These are phyloP conservation scores for Odontesthes bonariensis DNA, from an alignment of 2,113 vertebrate species.

Conservation along the genomic window DNA sequence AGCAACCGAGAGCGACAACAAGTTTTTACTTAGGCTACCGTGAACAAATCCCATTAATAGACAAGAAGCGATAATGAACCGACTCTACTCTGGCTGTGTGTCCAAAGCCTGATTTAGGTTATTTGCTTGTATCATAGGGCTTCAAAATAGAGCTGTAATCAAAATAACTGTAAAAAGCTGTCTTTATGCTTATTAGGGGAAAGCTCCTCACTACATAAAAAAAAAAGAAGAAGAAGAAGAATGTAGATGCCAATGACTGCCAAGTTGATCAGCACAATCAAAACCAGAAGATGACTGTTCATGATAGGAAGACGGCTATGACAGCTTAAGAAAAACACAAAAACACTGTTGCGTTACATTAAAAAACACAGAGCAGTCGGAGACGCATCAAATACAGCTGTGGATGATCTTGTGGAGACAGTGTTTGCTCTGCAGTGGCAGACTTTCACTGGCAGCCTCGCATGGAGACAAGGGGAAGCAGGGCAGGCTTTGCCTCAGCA, in stretches of 20 bases:
- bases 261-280: background rate
- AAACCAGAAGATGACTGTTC: background rate
- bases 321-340: background rate
- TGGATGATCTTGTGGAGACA: conserved; percentile 3
- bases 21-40: background rate
- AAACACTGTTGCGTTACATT: background rate
- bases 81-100: background rate
- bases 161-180: too few species aligned
- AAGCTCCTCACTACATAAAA: too few species aligned
- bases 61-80: background rate
- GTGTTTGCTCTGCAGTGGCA: conserved; percentile 34
- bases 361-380: background rate
- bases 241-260: background rate
- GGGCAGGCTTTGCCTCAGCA: conserved; percentile 42
- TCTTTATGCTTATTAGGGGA: too few species aligned
- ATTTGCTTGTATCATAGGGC: background rate
- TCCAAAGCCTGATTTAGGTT: background rate
- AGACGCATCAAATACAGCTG: background rate
- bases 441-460: conserved; percentile 27
- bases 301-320: background rate
- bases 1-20: background rate
- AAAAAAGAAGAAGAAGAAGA: background rate
- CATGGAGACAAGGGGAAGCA: conserved; percentile 39
- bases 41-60: background rate
- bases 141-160: too few species aligned